Percentiles rank a stretch among this genome's conserved stretches.
These are phyloP conservation scores for Miniopterus natalensis DNA, from an alignment of 2,113 vertebrate species.

Conservation along the genomic window DNA sequence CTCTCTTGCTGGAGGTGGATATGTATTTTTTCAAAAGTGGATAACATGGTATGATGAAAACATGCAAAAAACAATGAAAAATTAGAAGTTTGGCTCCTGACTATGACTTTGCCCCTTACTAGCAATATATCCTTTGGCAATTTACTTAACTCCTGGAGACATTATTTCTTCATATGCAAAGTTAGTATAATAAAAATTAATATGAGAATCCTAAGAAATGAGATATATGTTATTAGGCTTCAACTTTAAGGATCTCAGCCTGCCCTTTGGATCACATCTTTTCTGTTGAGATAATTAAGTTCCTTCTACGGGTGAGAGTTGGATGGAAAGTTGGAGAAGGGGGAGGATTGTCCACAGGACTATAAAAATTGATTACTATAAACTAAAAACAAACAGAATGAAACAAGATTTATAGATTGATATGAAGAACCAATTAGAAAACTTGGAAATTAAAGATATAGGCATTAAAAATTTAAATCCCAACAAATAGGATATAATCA, in stretches of 20 bases:
- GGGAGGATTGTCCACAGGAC: neutral
- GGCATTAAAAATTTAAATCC: neutral
- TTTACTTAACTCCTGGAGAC: neutral
- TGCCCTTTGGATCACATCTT: neutral
- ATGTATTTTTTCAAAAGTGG: neutral
- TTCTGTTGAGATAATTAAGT: neutral
- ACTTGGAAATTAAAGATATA: neutral
- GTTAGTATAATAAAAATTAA: slow-evolving; percentile 1
- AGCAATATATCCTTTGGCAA: neutral
- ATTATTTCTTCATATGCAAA: neutral
- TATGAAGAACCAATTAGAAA: neutral
- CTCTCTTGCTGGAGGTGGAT: neutral
- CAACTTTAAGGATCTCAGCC: neutral
- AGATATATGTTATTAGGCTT: neutral
- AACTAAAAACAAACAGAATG: neutral
- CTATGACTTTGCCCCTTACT: neutral
- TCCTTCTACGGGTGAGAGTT: neutral
- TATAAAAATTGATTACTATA: neutral
- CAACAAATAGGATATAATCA: neutral
- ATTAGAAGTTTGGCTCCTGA: neutral
- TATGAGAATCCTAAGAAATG: neutral
- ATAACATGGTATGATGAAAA: neutral
- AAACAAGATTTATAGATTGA: neutral
- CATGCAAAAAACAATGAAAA: neutral
- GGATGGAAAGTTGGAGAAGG: neutral